Evolutionary conservation across 2,888 invertebrate species (phyloP).

Genomic region (Chrysolina haemoptera): DNA sequence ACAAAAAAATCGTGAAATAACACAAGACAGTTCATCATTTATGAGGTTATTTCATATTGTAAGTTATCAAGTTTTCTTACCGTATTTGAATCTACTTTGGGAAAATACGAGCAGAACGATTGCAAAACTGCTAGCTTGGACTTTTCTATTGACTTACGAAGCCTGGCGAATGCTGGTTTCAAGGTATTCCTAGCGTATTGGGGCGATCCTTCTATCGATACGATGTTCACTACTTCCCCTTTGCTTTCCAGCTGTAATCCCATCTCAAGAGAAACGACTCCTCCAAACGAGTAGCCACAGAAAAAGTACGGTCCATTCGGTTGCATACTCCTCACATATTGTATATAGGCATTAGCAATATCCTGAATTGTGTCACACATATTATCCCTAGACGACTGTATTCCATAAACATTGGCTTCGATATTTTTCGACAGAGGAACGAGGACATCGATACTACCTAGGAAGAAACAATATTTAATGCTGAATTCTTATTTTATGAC

Average conservation of each 20-base stretch:
- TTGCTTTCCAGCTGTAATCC: constrained; percentile 46
- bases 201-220: constrained; percentile 49
- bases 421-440: constrained; percentile 44
- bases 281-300: constrained; percentile 53
- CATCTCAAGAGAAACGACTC: constrained; percentile 45
- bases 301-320: constrained; percentile 49
- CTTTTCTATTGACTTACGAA: constrained; percentile 28
- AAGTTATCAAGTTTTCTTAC: constrained; percentile 29
- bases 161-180: constrained; percentile 29
- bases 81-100: constrained; percentile 32
- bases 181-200: constrained; percentile 38
- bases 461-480: too few species aligned
- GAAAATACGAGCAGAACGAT: constrained; percentile 38
- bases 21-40: too few species aligned
- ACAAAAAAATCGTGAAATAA: too few species aligned
- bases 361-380: constrained; percentile 40
- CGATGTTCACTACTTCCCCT: constrained; percentile 43
- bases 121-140: constrained; percentile 35
- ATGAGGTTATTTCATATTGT: too few species aligned
- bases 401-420: constrained; percentile 47
- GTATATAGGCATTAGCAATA: constrained; percentile 38
- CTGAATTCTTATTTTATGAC: too few species aligned
- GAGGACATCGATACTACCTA: constrained; percentile 42
- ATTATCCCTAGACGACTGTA: constrained; percentile 43
- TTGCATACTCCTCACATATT: constrained; percentile 42